phyloP scores from a whole-genome alignment of 2,113 vertebrate species.

The Geococcyx californianus region DNA sequence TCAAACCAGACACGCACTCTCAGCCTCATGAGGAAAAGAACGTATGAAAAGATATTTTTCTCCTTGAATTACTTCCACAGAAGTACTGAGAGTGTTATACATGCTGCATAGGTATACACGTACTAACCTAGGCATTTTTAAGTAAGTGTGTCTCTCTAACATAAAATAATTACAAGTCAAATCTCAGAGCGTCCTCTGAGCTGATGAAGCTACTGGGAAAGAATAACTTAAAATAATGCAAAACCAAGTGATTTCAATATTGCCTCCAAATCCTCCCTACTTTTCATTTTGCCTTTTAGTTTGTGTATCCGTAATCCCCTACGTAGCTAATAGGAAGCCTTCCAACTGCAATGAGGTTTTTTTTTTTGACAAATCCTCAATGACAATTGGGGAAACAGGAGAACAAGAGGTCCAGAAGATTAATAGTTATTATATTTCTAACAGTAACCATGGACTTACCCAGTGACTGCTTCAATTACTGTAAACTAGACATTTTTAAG shows the following conservation, averaged over 20 bases:
- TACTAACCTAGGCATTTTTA: neutral
- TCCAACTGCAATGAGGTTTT: neutral
- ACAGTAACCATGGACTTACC: neutral
- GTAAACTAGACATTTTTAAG: neutral
- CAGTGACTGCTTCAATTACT: neutral
- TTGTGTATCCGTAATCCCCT: neutral
- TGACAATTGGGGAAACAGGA: neutral
- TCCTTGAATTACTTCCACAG: neutral
- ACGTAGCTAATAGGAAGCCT: neutral
- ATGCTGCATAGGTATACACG: neutral
- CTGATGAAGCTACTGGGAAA: neutral
- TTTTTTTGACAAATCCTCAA: neutral
- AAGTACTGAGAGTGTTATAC: neutral
- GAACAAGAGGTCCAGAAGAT: neutral
- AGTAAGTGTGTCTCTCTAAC: neutral
- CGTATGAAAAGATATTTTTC: neutral
- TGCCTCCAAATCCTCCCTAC: neutral
- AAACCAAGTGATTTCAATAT: neutral
- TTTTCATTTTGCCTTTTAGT: neutral
- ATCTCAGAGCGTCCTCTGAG: neutral
- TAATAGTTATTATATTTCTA: neutral
- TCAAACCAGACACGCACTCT: neutral
- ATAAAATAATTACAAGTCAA: neutral
- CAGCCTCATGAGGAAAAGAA: neutral
- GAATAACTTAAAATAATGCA: neutral